Percentiles rank a stretch among this genome's conserved stretches.
Conservation (phyloP, 1,140 invertebrate genomes). For the Trachymyrmex septentrionalis region DNA sequence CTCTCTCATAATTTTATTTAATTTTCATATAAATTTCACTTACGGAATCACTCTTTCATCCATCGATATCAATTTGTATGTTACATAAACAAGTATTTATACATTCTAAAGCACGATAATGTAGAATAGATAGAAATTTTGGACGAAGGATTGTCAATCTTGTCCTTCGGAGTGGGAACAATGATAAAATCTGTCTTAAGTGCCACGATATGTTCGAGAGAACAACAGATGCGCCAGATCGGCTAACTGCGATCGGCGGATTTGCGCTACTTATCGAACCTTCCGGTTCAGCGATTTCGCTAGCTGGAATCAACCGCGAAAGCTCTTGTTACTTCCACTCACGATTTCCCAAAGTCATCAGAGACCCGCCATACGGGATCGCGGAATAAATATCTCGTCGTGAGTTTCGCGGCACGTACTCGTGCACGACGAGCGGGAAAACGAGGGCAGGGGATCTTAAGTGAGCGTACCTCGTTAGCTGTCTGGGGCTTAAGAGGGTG, state of each 20-base stretch:
- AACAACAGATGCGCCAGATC: conserved; percentile 62
- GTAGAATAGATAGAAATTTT: background rate
- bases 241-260: conserved; percentile 62
- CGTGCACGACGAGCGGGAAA: conserved; percentile 54
- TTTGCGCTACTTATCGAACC: conserved; percentile 48
- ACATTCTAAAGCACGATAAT: background rate
- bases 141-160: conserved; percentile 16
- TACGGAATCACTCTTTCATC: background rate
- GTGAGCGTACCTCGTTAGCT: conserved; percentile 73
- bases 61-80: background rate
- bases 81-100: background rate
- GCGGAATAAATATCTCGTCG: conserved; percentile 73
- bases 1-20: conserved; percentile 3
- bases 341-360: conserved; percentile 74
- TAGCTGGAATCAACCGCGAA: conserved; percentile 34
- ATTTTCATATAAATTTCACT: background rate
- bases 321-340: conserved; percentile 69
- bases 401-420: conserved; percentile 74
- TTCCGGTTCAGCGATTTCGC: conserved; percentile 66
- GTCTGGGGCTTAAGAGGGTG: conserved; percentile 68
- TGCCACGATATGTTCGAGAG: conserved; percentile 32
- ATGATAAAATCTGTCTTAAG: conserved; percentile 21
- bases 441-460: conserved; percentile 65
- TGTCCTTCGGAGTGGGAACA: conserved; percentile 16
- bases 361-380: conserved; percentile 66